Evolutionary conservation across 2,113 vertebrate genomes (phyloP).

Genomic region (Varanus salvator): DNA sequence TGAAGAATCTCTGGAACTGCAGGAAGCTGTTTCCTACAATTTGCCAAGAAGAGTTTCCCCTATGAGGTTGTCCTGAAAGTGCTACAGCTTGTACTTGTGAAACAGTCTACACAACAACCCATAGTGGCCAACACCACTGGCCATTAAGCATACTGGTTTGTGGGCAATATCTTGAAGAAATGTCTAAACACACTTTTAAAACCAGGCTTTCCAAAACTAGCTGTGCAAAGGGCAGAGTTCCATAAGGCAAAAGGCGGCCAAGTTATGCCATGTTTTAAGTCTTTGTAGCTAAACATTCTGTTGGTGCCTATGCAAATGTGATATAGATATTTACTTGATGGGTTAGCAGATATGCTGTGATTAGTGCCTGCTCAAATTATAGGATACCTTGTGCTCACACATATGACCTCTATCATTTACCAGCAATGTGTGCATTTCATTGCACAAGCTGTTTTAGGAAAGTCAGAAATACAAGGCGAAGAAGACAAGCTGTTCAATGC

Average conservation of each 20-base stretch:
- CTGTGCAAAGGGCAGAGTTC: background rate
- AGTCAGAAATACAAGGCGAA: background rate
- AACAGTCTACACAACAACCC: background rate
- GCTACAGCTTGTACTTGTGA: background rate
- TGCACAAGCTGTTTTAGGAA: conserved; percentile 21
- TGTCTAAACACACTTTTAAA: background rate
- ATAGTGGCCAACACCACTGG: background rate
- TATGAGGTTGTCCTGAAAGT: background rate
- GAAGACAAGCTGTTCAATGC: background rate
- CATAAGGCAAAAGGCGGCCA: conserved; percentile 64
- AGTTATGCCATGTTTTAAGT: conserved; percentile 71
- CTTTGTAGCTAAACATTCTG: conserved; percentile 69
- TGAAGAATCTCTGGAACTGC: too few relatives aligned
- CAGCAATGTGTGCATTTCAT: conserved; percentile 38
- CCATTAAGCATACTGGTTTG: too few relatives aligned
- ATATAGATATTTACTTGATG: conserved; percentile 76
- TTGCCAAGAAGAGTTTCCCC: background rate
- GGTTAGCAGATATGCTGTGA: conserved; percentile 68
- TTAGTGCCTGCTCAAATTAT: conserved; percentile 66
- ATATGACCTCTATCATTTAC: conserved; percentile 42
- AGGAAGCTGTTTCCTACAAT: background rate
- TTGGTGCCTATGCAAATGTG: conserved; percentile 73
- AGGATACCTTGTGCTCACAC: conserved; percentile 22
- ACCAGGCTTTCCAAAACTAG: background rate
- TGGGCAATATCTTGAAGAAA: background rate